Evolutionary conservation across 2,888 invertebrate species (phyloP), one percentile per base, ranked within the genome.

Genomic region (Cabera pusaria): DNA sequence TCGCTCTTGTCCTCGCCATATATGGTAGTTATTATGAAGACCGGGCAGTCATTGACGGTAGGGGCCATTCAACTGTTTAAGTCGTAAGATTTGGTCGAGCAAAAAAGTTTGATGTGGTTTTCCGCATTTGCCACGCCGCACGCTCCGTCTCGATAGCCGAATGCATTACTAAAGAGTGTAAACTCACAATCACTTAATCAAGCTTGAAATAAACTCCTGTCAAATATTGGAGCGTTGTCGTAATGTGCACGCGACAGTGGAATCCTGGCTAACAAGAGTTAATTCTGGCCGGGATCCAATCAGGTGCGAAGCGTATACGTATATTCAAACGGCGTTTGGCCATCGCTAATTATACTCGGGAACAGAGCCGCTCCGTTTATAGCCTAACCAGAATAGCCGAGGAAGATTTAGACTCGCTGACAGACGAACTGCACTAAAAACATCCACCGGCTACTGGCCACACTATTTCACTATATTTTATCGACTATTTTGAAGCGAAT

Each of bases 291-390:
- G 51, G 34, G 52, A 50, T 77, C 85, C 86, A 86, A 84, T 82
- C 81, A 81, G 81, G 83, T 83, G 82, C 74, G 71, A 79, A 76
- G 70, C 56, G 57, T n/a, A n/a, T n/a, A n/a, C 60, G 60, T 67
- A 71, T 68, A 65, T 65, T 62, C 65, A 64, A 62, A 59, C 63
- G 60, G 56, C 64, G 72, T 72, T 74, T 72, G 74, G 71, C 78
- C 74, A 80, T 70, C 69, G 77, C 84, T 82, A 83, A 83, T 77
- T 69, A 80, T 86, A 85, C 59, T 56, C 61, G 60, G 72, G 72
- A 71, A 71, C 72, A 64, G 59, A 64, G 67, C 75, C 78, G 50
- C 54, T 55, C 72, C 75, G 68, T 63, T 78, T 83, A 82, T 84
- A 85, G 81, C 59, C 59, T 65, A 72, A 72, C 84, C 60, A 75